Conservation (phyloP, 2,113 vertebrate genomes). For the Heptranchias perlo region DNA sequence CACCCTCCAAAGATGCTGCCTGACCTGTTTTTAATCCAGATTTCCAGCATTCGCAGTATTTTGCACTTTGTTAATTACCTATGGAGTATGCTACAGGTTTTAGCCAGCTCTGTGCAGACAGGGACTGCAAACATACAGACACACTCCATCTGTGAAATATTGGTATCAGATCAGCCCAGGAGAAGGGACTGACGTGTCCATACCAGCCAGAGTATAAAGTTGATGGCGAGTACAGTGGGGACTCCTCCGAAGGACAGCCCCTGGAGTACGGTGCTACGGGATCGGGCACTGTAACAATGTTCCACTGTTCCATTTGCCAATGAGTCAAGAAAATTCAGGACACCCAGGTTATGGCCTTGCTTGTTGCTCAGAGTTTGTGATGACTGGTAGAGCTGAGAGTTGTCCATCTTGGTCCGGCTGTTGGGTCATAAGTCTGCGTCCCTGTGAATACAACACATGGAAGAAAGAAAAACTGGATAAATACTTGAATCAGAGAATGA, state of each 20-base stretch:
- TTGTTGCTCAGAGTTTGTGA: not conserved
- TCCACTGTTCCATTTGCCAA: slow-evolving; percentile 60
- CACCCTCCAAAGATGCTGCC: not conserved
- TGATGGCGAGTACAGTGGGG: slow-evolving; percentile 83
- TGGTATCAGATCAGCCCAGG: not conserved
- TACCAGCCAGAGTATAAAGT: slow-evolving; percentile 84
- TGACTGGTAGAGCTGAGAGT: rapidly evolving
- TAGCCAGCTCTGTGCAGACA: too few species aligned
- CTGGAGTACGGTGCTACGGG: slow-evolving; percentile 79
- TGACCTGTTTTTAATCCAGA: not conserved
- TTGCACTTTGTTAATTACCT: not conserved
- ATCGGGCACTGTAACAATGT: slow-evolving; percentile 71
- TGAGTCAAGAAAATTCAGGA: slow-evolving; percentile 48
- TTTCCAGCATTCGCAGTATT: not conserved
- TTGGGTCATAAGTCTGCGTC: not conserved
- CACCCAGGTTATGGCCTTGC: slow-evolving; percentile 37
- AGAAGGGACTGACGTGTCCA: not conserved
- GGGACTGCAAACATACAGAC: too few species aligned
- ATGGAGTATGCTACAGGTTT: not conserved
- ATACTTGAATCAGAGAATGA: not conserved
- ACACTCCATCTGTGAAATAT: not conserved
- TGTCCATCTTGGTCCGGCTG: slow-evolving; percentile 40
- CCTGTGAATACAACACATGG: not conserved
- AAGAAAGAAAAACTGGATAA: not conserved
- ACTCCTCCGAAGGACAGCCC: slow-evolving; percentile 86